phyloP scores from a whole-genome alignment of 2,797 vertebrate species.

The Limnodromus scolopaceus region DNA sequence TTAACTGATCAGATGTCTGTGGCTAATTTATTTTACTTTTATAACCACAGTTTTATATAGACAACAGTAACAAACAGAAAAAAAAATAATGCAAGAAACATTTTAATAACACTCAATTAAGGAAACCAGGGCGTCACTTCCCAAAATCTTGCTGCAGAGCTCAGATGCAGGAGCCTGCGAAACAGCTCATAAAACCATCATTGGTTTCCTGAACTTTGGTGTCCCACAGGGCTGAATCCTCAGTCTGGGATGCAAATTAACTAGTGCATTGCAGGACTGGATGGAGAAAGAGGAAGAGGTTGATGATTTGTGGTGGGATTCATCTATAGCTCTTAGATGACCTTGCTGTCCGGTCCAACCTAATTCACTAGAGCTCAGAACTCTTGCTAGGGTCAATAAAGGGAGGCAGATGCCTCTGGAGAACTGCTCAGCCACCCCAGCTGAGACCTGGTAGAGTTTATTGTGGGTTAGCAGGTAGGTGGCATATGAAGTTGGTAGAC shows the following conservation, averaged over 20 bases:
- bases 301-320: background rate
- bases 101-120: background rate
- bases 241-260: background rate
- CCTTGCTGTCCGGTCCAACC: background rate
- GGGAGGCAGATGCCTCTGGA: background rate
- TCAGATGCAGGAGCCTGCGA: background rate
- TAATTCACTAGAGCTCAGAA: background rate
- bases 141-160: background rate
- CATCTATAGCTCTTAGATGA: background rate
- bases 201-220: background rate
- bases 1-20: background rate
- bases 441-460: background rate
- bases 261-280: background rate
- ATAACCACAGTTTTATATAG: background rate
- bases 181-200: background rate
- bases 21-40: background rate
- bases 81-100: background rate
- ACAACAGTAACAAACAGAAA: background rate
- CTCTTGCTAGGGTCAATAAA: background rate
- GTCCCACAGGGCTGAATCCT: background rate
- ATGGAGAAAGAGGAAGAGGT: background rate
- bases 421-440: background rate
- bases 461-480: background rate
- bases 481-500: background rate
- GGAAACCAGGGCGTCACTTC: background rate